Conservation (phyloP, 1,140 invertebrate species). For the Amphibalanus amphitrite region DNA sequence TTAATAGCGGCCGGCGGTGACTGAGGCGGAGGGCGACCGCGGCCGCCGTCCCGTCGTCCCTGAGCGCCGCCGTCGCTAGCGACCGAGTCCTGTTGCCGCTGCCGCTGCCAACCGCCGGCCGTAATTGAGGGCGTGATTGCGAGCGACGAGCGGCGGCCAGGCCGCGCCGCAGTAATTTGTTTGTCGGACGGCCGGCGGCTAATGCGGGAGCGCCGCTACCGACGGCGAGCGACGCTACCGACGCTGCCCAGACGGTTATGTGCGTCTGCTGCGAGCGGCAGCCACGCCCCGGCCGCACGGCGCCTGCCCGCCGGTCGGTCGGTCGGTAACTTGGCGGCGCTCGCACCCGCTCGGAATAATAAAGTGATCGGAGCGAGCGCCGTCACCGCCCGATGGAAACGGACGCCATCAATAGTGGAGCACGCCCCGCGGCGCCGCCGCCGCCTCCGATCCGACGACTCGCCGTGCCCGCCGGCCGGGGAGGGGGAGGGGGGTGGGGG, state of each 20-base stretch:
- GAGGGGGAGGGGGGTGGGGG: too few relatives aligned
- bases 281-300: too few relatives aligned
- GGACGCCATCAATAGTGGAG: not conserved
- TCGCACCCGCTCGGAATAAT: not conserved
- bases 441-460: not conserved
- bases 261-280: not conserved
- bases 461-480: not conserved
- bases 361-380: not conserved
- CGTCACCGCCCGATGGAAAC: not conserved
- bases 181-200: not conserved
- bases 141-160: too few relatives aligned
- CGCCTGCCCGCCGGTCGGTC: too few relatives aligned
- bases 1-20: too few relatives aligned
- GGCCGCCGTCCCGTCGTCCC: too few relatives aligned
- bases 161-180: not conserved
- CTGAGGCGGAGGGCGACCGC: too few relatives aligned
- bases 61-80: too few relatives aligned
- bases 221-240: not conserved
- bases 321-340: not conserved
- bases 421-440: too few relatives aligned
- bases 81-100: not conserved
- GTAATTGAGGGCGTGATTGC: not conserved
- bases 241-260: not conserved
- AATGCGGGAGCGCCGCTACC: not conserved
- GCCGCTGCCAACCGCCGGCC: not conserved